Evolutionary conservation across 2,113 vertebrate species (phyloP), one percentile per base, ranked within the genome.

Genomic region (Phycodurus eques): DNA sequence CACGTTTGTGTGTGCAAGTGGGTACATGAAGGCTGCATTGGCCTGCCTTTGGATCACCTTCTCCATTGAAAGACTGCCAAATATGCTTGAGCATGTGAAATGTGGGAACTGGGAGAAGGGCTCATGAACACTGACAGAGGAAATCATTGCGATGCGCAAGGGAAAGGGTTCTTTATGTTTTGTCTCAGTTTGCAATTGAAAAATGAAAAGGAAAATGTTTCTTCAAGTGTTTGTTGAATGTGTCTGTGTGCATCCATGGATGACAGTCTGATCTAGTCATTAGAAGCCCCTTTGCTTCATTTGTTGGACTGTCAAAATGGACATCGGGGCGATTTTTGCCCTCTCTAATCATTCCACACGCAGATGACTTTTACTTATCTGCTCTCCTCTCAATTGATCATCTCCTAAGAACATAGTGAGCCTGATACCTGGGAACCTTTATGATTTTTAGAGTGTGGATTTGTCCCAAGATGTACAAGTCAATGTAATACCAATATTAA

Each of bases 401-500:
- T 75, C 75, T 79, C 76, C 79, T 68, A 83, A 88, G 81, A 83
- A 83, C 78, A 85, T 88, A 87, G 80, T 87, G 86, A 91, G 87
- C 85, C 88, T 89, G 87, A 88, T 87, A 88, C 87, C 85, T 82
- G 82, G 81, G 89, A 86, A 91, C 86, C 91, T 88, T 89, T 74
- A 88, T 87, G 84, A 91, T 89, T 79, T 89, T 89, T 90, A 87
- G 82, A 89, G 78, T 90, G 85, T 86, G 84, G 83, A 85, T 92
- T 92, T 92, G 90, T 92, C 88, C 88, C 88, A 89, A 90, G 90
- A 88, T 87, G 89, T 92, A 89, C 88, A 87, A 92, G 80, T 90
- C 87, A 91, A 90, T 93, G 90, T 92, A 88, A 91, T 89, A 90
- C 87, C 87, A 87, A 89, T 85, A 92, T 92, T 92, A 90, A 93